These are phyloP conservation scores for Aproaerema taeniolella DNA, from an alignment of 2,888 invertebrate genomes.

Conservation along the genomic window DNA sequence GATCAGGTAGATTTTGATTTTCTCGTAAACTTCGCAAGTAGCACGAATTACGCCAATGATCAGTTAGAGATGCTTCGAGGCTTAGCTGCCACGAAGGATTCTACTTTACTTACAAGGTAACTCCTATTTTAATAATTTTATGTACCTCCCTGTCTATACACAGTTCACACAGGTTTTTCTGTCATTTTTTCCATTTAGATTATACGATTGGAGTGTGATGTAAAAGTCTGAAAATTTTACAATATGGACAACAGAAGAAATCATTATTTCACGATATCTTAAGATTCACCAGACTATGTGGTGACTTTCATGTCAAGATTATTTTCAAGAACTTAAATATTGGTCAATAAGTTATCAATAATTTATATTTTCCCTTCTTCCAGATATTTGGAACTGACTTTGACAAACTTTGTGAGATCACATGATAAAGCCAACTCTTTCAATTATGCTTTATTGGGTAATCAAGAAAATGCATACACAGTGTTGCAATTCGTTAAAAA, in stretches of 20 bases:
- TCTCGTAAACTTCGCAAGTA: conserved; percentile 43
- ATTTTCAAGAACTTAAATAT: no score
- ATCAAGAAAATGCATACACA: conserved; percentile 43
- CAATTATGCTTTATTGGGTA: conserved; percentile 59
- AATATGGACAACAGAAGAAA: no score
- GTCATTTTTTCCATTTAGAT: no score
- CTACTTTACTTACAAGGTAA: conserved; percentile 45
- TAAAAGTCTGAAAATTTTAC: no score
- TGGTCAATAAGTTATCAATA: background rate
- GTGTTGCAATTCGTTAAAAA: conserved; percentile 55
- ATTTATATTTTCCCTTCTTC: conserved; percentile 18
- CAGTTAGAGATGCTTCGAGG: conserved; percentile 66
- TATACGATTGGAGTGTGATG: no score
- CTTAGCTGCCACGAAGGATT: conserved; percentile 58
- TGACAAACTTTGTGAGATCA: conserved; percentile 47
- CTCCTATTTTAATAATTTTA: conserved; percentile 9
- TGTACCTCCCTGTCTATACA: no score
- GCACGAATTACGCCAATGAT: conserved; percentile 64
- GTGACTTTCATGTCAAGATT: no score
- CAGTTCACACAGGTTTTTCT: no score
- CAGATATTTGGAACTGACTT: conserved; percentile 55
- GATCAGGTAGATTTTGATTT: conserved; percentile 78
- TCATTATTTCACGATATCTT: no score
- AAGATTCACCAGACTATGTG: no score
- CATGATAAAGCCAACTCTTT: conserved; percentile 63